Conservation (phyloP, 2,113 vertebrate genomes). For the Pimephales promelas region DNA sequence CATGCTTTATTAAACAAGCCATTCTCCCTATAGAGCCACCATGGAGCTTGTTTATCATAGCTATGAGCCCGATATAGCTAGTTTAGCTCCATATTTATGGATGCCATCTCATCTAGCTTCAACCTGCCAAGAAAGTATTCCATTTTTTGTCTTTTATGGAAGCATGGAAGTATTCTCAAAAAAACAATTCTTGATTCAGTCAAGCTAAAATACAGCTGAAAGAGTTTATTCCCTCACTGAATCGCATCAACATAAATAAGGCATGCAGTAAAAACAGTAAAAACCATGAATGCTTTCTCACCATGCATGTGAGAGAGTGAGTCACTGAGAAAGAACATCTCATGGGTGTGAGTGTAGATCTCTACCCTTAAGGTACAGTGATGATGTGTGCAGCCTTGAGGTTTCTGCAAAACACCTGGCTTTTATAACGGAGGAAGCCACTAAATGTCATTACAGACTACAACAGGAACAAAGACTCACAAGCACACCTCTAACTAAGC, state of each 20-base stretch:
- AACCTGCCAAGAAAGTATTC: neutral
- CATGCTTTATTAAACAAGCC: neutral
- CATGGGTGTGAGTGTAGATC: neutral
- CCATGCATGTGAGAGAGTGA: neutral
- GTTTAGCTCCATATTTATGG: neutral
- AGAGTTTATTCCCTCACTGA: neutral
- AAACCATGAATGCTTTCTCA: neutral
- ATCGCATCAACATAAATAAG: neutral
- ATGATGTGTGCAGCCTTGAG: neutral
- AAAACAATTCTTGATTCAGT: neutral
- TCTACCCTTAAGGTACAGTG: neutral
- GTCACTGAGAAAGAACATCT: neutral
- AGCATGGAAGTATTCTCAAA: neutral
- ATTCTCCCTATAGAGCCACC: neutral
- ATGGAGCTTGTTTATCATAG: neutral
- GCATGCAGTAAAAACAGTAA: neutral
- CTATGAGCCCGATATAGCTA: neutral
- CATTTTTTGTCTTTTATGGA: neutral
- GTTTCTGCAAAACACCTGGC: constrained; percentile 19
- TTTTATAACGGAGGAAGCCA: neutral
- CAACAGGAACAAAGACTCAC: constrained; percentile 6
- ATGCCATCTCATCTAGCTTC: neutral
- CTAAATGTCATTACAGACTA: constrained; percentile 12
- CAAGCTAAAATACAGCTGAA: neutral
- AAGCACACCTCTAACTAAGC: neutral